Conservation (phyloP, 2,797 vertebrate genomes). For the Urophycis tenuis region DNA sequence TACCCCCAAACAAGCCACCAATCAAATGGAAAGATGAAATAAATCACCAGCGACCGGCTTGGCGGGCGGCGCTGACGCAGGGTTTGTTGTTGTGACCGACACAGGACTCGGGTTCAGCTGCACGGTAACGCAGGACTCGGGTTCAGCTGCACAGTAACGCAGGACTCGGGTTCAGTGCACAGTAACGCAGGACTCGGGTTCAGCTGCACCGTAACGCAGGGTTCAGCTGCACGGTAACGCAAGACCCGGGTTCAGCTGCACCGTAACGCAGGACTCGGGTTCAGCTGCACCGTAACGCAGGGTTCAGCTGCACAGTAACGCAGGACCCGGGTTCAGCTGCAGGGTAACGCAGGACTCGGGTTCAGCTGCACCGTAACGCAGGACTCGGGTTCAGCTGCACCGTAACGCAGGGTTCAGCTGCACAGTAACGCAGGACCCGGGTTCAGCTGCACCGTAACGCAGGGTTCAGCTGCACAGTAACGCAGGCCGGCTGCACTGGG, state of each 20-base stretch:
- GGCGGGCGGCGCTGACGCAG: slow-evolving; percentile 47
- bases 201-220: too few species aligned
- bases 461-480: slow-evolving; percentile 22
- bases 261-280: slow-evolving; percentile 58
- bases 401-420: slow-evolving; percentile 50
- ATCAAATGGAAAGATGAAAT: slow-evolving; percentile 70
- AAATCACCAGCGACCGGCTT: slow-evolving; percentile 63
- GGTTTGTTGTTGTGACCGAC: slow-evolving; percentile 52
- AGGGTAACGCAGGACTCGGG: slow-evolving; percentile 51
- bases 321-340: slow-evolving; percentile 59
- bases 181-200: slow-evolving; percentile 48
- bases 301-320: slow-evolving; percentile 32
- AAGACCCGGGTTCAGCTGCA: slow-evolving; percentile 11
- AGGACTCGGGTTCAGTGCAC: slow-evolving; percentile 60
- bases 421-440: slow-evolving; percentile 55
- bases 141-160: slow-evolving; percentile 30
- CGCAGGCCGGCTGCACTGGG: too few species aligned
- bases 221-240: slow-evolving; percentile 63
- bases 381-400: slow-evolving; percentile 61
- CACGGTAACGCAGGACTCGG: slow-evolving; percentile 53
- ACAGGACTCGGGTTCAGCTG: slow-evolving; percentile 59
- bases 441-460: slow-evolving; percentile 63
- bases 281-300: slow-evolving; percentile 62
- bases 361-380: slow-evolving; percentile 31
- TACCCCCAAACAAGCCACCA: slow-evolving; percentile 60